phyloP scores from a whole-genome alignment of 2,888 invertebrate genomes.

The Pogonocherus hispidulus region DNA sequence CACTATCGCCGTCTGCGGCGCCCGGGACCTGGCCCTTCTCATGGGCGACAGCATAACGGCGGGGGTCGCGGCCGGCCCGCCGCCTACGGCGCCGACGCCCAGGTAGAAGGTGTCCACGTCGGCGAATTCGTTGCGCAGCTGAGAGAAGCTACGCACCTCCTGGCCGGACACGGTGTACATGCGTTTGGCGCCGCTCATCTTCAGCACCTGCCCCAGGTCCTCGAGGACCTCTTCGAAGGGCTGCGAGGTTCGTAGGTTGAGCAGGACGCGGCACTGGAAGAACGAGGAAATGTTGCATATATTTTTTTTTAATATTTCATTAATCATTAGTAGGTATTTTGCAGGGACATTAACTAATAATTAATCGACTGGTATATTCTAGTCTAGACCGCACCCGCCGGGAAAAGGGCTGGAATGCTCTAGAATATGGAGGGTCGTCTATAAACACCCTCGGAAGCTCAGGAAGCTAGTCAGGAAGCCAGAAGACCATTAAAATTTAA shows the following conservation, averaged over 20 bases:
- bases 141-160: slow-evolving; percentile 95
- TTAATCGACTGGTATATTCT: no score
- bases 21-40: slow-evolving; percentile 77
- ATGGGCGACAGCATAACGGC: slow-evolving; percentile 75
- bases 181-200: slow-evolving; percentile 90
- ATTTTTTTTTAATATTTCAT: not conserved
- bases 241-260: slow-evolving; percentile 92
- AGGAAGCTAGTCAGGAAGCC: no score
- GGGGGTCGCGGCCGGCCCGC: slow-evolving; percentile 54
- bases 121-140: slow-evolving; percentile 91
- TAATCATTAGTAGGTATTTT: not conserved
- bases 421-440: no score
- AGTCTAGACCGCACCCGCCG: no score
- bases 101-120: slow-evolving; percentile 93
- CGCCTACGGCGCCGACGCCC: slow-evolving; percentile 72
- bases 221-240: slow-evolving; percentile 95
- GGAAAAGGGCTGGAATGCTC: no score
- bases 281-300: not conserved
- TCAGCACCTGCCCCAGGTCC: slow-evolving; percentile 93
- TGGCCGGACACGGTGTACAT: slow-evolving; percentile 94
- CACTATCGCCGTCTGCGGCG: slow-evolving; percentile 70
- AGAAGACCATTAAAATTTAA: no score
- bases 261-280: slow-evolving; percentile 86
- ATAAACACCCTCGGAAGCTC: no score
- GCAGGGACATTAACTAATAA: no score